phyloP scores from a whole-genome alignment of 2,113 vertebrate species.

The Orycteropus afer region DNA sequence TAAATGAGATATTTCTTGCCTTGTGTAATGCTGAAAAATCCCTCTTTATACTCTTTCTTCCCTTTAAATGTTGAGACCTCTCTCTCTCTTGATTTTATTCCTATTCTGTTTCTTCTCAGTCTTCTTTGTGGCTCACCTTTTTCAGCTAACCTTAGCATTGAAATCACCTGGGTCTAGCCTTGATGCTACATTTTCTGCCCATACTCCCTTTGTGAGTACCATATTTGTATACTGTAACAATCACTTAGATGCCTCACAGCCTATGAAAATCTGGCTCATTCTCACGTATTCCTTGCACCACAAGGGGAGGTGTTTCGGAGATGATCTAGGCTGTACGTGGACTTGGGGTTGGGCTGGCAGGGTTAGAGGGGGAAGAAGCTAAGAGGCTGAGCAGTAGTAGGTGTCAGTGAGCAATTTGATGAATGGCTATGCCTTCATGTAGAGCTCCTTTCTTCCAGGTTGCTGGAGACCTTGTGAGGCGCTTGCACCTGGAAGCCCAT shows the following conservation, averaged over 20 bases:
- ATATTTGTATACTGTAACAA: neutral
- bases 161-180: too few species aligned
- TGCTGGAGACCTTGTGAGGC: slow-evolving; percentile 79
- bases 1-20: neutral
- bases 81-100: neutral
- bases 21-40: neutral
- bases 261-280: neutral
- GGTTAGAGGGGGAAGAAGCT: neutral
- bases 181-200: fast-evolving
- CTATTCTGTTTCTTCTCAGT: neutral
- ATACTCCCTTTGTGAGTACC: neutral
- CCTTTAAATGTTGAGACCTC: neutral
- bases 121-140: neutral
- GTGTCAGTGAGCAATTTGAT: fast-evolving
- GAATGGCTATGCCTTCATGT: fast-evolving
- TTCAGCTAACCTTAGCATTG: neutral
- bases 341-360: fast-evolving
- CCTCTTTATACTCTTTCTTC: fast-evolving
- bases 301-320: neutral
- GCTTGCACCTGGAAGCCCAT: slow-evolving; percentile 76
- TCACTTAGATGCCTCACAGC: neutral
- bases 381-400: neutral
- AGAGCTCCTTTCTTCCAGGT: slow-evolving; percentile 64
- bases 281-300: fast-evolving
- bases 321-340: neutral